Evolutionary conservation across 2,888 invertebrate species (phyloP).

Genomic region (Amphipyra tragopoginis): DNA sequence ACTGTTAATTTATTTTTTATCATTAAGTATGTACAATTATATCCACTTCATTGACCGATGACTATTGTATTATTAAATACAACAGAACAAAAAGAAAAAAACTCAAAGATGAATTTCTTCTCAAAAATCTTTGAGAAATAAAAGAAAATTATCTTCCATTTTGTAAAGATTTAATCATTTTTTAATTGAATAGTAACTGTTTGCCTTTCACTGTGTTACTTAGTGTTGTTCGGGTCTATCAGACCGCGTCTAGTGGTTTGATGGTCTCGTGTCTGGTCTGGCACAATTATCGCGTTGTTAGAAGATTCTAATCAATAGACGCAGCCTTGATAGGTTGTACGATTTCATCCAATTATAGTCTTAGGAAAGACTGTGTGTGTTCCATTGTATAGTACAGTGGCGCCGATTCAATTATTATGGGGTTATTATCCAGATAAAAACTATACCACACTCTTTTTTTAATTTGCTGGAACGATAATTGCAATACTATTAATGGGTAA

Average conservation of each 20-base stretch:
- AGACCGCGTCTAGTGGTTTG: constrained; percentile 59
- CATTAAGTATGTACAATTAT: too few species aligned
- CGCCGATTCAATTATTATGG: not conserved
- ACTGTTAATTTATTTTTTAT: too few species aligned
- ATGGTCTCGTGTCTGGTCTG: constrained; percentile 12
- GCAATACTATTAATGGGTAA: too few species aligned
- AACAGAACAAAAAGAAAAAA: too few species aligned
- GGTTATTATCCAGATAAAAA: too few species aligned
- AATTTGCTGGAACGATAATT: too few species aligned
- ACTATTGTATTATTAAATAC: too few species aligned
- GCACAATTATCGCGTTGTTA: constrained; percentile 41
- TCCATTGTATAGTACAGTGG: not conserved
- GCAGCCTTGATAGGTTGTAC: constrained; percentile 55
- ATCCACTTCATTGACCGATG: too few species aligned
- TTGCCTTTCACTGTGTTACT: constrained; percentile 56
- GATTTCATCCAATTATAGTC: constrained; percentile 64
- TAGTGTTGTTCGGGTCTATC: constrained; percentile 59
- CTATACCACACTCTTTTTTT: too few species aligned
- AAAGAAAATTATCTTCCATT: constrained; percentile 4
- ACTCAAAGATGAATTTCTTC: not conserved
- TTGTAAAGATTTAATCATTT: constrained; percentile 39
- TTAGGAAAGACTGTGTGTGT: not conserved
- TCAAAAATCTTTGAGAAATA: not conserved
- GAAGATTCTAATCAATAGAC: constrained; percentile 45
- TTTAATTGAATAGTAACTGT: constrained; percentile 60